These are phyloP conservation scores for Python bivittatus DNA, from an alignment of 2,113 vertebrate species.

Conservation along the genomic window DNA sequence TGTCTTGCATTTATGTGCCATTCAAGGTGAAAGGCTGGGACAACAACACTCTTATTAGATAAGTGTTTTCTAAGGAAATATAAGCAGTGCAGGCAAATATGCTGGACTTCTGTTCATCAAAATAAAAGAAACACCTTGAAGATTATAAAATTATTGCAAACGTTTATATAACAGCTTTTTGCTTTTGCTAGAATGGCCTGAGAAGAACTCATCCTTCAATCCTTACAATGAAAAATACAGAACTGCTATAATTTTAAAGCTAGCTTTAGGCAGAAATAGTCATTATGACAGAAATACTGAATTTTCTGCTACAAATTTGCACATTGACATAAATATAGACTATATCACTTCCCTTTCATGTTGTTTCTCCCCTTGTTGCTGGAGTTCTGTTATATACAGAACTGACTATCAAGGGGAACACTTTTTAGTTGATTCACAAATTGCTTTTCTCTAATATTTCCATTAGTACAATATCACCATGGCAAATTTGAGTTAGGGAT, in stretches of 20 bases:
- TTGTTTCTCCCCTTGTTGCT: background rate
- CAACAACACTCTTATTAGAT: slow-evolving; percentile 57
- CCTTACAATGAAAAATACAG: slow-evolving; percentile 28
- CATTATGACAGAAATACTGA: background rate
- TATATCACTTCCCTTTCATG: background rate
- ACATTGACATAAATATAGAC: background rate
- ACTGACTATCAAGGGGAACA: background rate
- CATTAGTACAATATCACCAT: background rate
- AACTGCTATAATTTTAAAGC: slow-evolving; percentile 17
- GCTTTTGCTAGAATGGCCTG: slow-evolving; percentile 53
- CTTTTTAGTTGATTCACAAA: background rate
- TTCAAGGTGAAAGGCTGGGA: slow-evolving; percentile 67
- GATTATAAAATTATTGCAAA: slow-evolving; percentile 64
- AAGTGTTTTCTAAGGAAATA: slow-evolving; percentile 58
- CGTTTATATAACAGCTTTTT: slow-evolving; percentile 59
- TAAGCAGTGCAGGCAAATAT: slow-evolving; percentile 65
- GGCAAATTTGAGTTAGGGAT: background rate
- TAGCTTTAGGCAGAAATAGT: background rate
- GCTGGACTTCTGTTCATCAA: slow-evolving; percentile 68
- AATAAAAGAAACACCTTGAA: slow-evolving; percentile 76
- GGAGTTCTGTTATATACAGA: background rate
- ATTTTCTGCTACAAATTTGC: background rate
- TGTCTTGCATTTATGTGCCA: slow-evolving; percentile 51
- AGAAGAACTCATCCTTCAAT: slow-evolving; percentile 23
- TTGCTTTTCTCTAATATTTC: background rate